Evolutionary conservation across 2,888 invertebrate genomes (phyloP).

Genomic region (Caenorhabditis imperialis): DNA sequence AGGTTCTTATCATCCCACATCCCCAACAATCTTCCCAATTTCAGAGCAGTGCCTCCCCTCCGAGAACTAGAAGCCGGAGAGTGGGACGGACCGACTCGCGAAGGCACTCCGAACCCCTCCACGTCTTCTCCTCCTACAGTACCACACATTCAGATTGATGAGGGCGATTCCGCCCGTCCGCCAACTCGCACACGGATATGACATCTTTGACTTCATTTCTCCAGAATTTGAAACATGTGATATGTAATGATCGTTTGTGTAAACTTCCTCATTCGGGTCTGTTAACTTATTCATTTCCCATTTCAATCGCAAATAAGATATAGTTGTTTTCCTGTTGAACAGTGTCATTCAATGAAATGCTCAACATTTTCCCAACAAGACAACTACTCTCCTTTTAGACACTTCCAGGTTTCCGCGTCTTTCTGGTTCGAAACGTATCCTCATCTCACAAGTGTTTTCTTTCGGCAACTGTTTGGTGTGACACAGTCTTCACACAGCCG

Average conservation of each 20-base stretch:
- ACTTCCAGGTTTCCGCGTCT: conserved; percentile 3
- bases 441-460: background rate
- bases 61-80: conserved; percentile 49
- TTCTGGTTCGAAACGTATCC: conserved; percentile 4
- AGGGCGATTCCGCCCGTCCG: conserved; percentile 41
- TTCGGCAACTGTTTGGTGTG: no score
- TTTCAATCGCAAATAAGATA: no score
- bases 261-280: background rate
- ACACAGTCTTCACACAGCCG: no score
- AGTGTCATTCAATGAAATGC: no score
- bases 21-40: background rate
- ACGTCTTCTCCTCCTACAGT: conserved; percentile 35
- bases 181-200: conserved; percentile 51
- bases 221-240: conserved; percentile 13
- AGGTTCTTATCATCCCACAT: conserved; percentile 14
- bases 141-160: conserved; percentile 51
- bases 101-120: conserved; percentile 23
- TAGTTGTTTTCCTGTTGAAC: no score
- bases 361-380: background rate
- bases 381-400: background rate
- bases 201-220: conserved; percentile 12
- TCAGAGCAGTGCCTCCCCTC: conserved; percentile 40
- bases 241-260: conserved; percentile 29
- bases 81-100: conserved; percentile 25
- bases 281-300: conserved; percentile 3